Evolutionary conservation across 2,888 invertebrate genomes (phyloP).

Genomic region (Ectemnius continuus): DNA sequence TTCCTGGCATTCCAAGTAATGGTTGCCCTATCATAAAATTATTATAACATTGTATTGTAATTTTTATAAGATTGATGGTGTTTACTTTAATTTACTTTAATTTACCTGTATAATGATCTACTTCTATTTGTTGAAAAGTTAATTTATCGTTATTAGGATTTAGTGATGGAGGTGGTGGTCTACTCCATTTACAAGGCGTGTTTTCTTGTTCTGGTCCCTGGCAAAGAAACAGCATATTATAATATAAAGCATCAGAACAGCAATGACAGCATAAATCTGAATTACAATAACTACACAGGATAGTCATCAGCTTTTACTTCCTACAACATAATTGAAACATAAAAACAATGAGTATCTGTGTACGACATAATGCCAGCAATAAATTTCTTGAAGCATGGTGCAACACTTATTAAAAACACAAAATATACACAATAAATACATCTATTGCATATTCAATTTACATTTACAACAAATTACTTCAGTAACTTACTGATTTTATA

Average conservation of each 20-base stretch:
- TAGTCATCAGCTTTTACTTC: background rate
- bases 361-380: too few relatives aligned
- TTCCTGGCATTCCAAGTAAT: slow-evolving; percentile 93
- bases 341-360: too few relatives aligned
- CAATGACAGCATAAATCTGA: background rate
- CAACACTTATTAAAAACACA: too few relatives aligned
- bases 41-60: slow-evolving; percentile 2
- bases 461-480: too few relatives aligned
- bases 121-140: slow-evolving; percentile 95
- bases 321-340: too few relatives aligned
- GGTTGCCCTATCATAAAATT: slow-evolving; percentile 80
- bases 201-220: slow-evolving; percentile 85
- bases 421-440: too few relatives aligned
- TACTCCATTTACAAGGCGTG: slow-evolving; percentile 86
- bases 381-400: too few relatives aligned
- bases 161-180: slow-evolving; percentile 85
- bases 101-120: slow-evolving; percentile 90
- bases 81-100: background rate
- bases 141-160: slow-evolving; percentile 84
- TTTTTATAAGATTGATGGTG: background rate
- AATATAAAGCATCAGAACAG: background rate
- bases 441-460: too few relatives aligned
- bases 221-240: slow-evolving; percentile 13
- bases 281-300: background rate
- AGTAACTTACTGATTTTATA: too few relatives aligned